These are phyloP conservation scores for Sarotherodon lohbergeri DNA, from an alignment of 2,113 vertebrate genomes.

Conservation along the genomic window DNA sequence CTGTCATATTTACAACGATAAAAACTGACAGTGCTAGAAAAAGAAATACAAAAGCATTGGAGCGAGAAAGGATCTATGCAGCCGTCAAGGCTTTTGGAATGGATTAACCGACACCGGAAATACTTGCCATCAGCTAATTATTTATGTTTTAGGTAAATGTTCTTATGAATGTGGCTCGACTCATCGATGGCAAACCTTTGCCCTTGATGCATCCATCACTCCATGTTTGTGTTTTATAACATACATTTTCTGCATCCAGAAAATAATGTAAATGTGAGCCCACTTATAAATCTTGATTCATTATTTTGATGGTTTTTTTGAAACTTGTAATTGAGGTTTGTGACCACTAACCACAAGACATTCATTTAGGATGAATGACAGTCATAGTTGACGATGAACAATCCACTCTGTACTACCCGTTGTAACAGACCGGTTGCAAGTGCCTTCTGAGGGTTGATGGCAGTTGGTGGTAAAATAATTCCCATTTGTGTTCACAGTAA, in stretches of 20 bases:
- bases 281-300: accelerated
- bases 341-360: neutral
- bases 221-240: neutral
- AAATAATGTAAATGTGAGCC: neutral
- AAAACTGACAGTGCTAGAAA: neutral
- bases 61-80: neutral
- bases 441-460: neutral
- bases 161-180: neutral
- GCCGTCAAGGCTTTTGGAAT: neutral
- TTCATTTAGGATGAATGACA: neutral
- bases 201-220: neutral
- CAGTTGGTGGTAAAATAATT: neutral
- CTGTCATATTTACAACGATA: constrained; percentile 4
- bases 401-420: accelerated
- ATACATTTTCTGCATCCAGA: neutral
- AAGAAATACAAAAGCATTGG: neutral
- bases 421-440: accelerated
- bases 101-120: neutral
- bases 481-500: accelerated
- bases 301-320: neutral
- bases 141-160: neutral
- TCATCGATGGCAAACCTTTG: neutral
- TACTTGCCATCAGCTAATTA: accelerated
- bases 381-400: accelerated
- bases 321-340: neutral